Base-by-base conservation (phyloP, 2,113 vertebrate species). In the Edolisoma coerulescens region DNA sequence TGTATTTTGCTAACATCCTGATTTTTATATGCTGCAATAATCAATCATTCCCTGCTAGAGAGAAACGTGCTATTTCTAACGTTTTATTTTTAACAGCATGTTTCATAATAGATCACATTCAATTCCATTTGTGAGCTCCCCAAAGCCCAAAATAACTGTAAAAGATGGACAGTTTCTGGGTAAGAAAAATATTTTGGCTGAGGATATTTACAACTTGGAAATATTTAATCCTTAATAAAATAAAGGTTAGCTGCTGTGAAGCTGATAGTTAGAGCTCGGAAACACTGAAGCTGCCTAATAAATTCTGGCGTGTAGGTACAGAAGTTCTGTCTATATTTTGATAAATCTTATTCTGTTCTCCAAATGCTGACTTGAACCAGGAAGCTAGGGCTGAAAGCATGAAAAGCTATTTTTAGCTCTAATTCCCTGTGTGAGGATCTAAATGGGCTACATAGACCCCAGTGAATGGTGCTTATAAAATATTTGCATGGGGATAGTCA, bases 41-140 rank as follows among this genome's bases (percentile, higher is more conserved):
- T 97, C 95, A 96, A 80, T 96, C 95, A 93, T 90, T 93, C 92
- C 56, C 74, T 56, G 59, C 86, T 95, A 91, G 91, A 91, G 87
- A 96, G 94, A 95, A 96, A 96, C 3, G 41, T 96, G 93, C 96
- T 97, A 95, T 97, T 97, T 96, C 94, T 78, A 93, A 93, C 8
- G 1, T 93, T 96, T 97, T 97, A 96, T 97, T 97, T 97, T 97
- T 97, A 97, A 96, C 97, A 94, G 49, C 68, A 18, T 92, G 85
- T 97, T 97, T 97, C 94, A 95, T 97, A 97, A 96, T 96, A 96
- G 95, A 97, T 97, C 95, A 96, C 93, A 92, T 94, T 96, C 90
- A 94, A 80, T 96, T 96, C 91, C 87, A 94, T 94, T 97, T 93
- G 83, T 95, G 94, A 97, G 80, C 70, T 96, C 80, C 90, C 90